Conservation (phyloP, 2,797 vertebrate genomes). For the Myotis vivesi region DNA sequence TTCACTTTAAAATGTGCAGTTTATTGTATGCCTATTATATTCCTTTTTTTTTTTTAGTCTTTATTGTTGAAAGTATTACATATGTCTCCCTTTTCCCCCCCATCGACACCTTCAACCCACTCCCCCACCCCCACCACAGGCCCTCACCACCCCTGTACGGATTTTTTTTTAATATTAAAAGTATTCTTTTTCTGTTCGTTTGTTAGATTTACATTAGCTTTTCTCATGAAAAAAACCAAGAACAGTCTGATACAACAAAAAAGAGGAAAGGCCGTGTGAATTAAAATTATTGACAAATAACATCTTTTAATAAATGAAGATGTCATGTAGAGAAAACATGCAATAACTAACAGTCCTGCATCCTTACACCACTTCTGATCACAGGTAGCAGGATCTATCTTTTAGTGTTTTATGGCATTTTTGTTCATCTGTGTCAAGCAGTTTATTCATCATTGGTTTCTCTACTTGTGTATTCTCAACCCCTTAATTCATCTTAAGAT, state of each 20-base stretch:
- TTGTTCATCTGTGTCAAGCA: neutral
- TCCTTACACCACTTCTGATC: neutral
- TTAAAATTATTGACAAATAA: constrained; percentile 10
- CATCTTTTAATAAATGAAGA: neutral
- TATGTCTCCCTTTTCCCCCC: too few species aligned
- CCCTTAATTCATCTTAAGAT: neutral
- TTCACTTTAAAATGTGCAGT: too few species aligned
- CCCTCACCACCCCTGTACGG: neutral
- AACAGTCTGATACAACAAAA: neutral
- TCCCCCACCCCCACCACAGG: too few species aligned
- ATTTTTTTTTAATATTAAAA: constrained; percentile 36
- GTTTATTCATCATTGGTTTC: neutral
- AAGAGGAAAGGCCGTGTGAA: neutral
- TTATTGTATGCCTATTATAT: too few species aligned
- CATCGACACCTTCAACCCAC: too few species aligned
- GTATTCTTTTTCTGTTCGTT: neutral
- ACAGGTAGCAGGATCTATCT: neutral
- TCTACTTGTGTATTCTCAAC: neutral
- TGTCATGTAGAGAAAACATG: neutral
- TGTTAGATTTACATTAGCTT: constrained; percentile 11
- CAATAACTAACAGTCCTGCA: neutral
- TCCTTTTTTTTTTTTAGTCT: too few species aligned
- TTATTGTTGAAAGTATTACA: too few species aligned
- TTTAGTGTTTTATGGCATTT: neutral
- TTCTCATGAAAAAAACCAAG: constrained; percentile 5